Conservation (phyloP, 2,888 invertebrate genomes). For the Buathra laborator region DNA sequence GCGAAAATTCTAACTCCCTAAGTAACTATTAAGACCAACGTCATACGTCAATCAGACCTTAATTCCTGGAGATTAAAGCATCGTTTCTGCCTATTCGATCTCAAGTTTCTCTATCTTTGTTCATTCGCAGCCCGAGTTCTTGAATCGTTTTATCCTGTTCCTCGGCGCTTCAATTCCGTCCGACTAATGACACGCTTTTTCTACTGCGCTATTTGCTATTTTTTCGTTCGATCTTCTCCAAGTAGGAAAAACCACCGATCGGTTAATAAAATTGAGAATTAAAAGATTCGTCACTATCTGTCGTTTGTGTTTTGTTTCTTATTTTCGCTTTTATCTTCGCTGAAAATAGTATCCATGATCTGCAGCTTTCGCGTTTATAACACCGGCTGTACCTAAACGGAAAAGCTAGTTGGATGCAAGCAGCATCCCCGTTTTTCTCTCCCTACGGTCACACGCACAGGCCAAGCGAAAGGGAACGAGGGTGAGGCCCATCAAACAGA, state of each 20-base stretch:
- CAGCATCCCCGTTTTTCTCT: constrained; percentile 21
- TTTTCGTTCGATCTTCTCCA: background rate
- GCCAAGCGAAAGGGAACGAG: constrained; percentile 62
- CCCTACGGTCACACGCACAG: constrained; percentile 43
- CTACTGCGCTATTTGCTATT: background rate
- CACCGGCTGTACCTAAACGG: constrained; percentile 43
- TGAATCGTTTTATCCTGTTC: background rate
- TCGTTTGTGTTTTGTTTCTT: background rate
- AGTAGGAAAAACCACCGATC: background rate
- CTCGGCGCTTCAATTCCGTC: background rate
- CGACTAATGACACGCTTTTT: constrained; percentile 30
- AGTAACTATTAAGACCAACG: constrained; percentile 25
- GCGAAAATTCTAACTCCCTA: constrained; percentile 10
- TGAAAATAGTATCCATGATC: constrained; percentile 13
- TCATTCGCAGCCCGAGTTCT: constrained; percentile 5
- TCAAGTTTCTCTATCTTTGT: constrained; percentile 30
- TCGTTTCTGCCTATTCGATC: constrained; percentile 15
- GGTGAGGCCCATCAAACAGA: constrained; percentile 82
- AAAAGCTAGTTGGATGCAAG: constrained; percentile 21
- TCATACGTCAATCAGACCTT: constrained; percentile 60
- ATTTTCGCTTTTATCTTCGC: background rate
- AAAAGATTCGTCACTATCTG: background rate
- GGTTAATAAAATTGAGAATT: background rate
- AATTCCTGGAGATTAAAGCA: constrained; percentile 56
- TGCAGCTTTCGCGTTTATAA: constrained; percentile 21